A percentile compares a stretch with the other conserved stretches of the same genome.
These are phyloP conservation scores for Oriolus oriolus DNA, from an alignment of 2,113 vertebrate species.

Conservation along the genomic window DNA sequence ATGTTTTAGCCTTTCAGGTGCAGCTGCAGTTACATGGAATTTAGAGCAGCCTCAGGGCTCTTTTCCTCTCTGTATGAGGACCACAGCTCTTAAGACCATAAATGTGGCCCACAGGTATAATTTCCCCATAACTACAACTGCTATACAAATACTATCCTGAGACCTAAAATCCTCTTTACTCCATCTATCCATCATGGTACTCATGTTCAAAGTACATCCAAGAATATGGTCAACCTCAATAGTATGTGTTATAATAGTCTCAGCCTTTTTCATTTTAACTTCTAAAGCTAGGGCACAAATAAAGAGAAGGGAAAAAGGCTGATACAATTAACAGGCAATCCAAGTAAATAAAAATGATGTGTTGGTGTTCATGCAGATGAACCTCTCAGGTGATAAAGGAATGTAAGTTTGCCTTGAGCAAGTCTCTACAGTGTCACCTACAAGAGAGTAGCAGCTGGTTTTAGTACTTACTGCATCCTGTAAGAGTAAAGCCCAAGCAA, in stretches of 20 bases:
- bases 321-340: neutral
- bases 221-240: neutral
- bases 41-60: neutral
- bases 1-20: neutral
- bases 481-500: neutral
- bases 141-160: neutral
- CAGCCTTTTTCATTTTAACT: neutral
- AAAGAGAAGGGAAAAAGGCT: neutral
- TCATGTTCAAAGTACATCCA: neutral
- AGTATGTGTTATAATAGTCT: neutral
- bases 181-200: neutral
- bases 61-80: neutral
- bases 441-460: neutral
- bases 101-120: neutral
- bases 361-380: conserved; percentile 76
- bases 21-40: neutral
- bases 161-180: neutral
- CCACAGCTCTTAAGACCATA: neutral
- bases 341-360: neutral
- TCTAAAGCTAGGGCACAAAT: neutral
- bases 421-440: neutral
- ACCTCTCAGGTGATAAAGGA: neutral
- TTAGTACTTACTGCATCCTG: neutral
- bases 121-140: neutral
- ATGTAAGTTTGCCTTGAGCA: neutral